A percentile compares a stretch with the other conserved stretches of the same genome.
Conservation (phyloP, 2,888 invertebrate species). For the Drosophila niveifrons region DNA sequence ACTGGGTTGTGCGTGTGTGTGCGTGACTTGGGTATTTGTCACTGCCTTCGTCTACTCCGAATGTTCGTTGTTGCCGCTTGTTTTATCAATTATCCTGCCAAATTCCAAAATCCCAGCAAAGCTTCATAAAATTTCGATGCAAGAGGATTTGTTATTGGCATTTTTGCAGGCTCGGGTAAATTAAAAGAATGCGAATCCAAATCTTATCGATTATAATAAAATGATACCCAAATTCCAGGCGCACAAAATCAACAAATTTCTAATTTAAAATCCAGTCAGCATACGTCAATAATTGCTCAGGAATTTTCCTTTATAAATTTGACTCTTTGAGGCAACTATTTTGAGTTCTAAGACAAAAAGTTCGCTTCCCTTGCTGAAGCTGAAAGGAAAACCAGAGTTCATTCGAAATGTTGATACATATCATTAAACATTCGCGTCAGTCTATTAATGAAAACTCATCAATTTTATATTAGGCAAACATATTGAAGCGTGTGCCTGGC, state of each 20-base stretch:
- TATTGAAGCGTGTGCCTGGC: slow-evolving; percentile 48
- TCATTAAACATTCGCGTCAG: slow-evolving; percentile 7
- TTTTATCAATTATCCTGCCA: slow-evolving; percentile 70
- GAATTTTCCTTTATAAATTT: not conserved
- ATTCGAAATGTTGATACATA: slow-evolving; percentile 7
- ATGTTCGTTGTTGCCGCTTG: slow-evolving; percentile 20
- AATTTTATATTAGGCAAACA: slow-evolving; percentile 53
- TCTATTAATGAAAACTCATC: slow-evolving; percentile 58
- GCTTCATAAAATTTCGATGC: slow-evolving; percentile 41
- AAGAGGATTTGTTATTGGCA: slow-evolving; percentile 46
- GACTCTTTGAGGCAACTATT: not conserved
- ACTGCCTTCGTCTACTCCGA: slow-evolving; percentile 20
- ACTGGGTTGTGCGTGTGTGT: slow-evolving; percentile 1
- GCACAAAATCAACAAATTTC: slow-evolving; percentile 24
- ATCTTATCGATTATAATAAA: slow-evolving; percentile 18
- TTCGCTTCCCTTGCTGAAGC: slow-evolving; percentile 8
- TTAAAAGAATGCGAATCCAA: slow-evolving; percentile 18
- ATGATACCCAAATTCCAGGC: slow-evolving; percentile 3
- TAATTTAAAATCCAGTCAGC: slow-evolving; percentile 21
- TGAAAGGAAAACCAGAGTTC: not conserved
- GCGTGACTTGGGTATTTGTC: slow-evolving; percentile 43
- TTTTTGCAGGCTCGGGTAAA: slow-evolving; percentile 39
- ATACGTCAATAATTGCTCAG: not conserved
- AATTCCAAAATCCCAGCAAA: slow-evolving; percentile 45
- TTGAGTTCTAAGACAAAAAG: not conserved